A percentile compares a stretch with the other conserved stretches of the same genome.
Conservation (phyloP, 2,113 vertebrate species). For the Clarias batrachus region DNA sequence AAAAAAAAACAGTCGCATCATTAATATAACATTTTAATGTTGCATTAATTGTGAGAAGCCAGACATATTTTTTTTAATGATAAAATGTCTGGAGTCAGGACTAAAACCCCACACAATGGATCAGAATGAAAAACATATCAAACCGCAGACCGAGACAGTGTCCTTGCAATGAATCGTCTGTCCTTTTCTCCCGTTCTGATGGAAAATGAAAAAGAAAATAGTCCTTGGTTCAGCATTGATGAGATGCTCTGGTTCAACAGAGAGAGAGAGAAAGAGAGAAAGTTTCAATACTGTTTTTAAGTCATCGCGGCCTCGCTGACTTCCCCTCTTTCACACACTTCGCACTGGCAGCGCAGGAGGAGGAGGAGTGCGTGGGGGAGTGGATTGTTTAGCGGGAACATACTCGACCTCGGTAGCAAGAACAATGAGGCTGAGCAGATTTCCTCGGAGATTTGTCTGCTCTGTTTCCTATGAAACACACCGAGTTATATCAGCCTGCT, state of each 20-base stretch:
- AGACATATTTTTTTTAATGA: too few relatives aligned
- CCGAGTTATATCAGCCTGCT: neutral
- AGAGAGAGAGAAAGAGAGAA: neutral
- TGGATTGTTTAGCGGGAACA: constrained; percentile 12
- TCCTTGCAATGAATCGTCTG: constrained; percentile 13
- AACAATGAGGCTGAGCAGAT: constrained; percentile 34
- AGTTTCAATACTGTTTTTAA: constrained; percentile 21
- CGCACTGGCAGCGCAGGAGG: neutral
- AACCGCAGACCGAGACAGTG: neutral
- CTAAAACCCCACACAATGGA: neutral
- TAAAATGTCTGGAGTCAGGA: neutral
- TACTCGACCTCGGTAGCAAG: neutral
- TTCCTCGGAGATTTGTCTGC: constrained; percentile 17
- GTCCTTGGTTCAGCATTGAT: constrained; percentile 12
- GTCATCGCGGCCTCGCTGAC: neutral
- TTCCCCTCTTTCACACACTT: neutral
- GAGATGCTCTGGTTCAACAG: neutral
- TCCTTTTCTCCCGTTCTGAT: neutral
- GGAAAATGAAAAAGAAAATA: constrained; percentile 8
- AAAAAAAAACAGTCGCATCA: neutral
- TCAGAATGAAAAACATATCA: neutral
- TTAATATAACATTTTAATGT: neutral
- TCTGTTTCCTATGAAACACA: constrained; percentile 2
- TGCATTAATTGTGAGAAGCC: neutral
- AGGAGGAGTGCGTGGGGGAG: constrained; percentile 17